These are phyloP conservation scores for Psophia crepitans DNA, from an alignment of 2,113 vertebrate genomes.

Conservation along the genomic window DNA sequence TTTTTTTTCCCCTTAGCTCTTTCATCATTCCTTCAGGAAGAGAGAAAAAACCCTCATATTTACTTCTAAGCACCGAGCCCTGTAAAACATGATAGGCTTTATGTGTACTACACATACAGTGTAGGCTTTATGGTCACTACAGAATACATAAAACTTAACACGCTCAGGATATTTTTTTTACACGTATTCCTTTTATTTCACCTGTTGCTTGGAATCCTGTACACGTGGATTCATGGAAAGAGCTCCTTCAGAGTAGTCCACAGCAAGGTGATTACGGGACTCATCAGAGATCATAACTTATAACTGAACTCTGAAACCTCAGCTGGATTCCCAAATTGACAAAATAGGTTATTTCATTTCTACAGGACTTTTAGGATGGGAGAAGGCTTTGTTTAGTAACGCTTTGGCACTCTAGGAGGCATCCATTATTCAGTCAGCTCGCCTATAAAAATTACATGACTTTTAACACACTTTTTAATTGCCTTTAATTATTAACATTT, in stretches of 20 bases:
- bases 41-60: neutral
- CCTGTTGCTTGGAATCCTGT: neutral
- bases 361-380: neutral
- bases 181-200: neutral
- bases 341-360: neutral
- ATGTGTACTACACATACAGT: too few species aligned
- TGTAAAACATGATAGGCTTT: neutral
- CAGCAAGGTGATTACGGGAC: neutral
- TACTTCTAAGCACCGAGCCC: neutral
- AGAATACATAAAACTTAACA: neutral
- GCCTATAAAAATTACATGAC: conserved; percentile 79
- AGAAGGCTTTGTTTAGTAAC: neutral
- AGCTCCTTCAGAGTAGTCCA: neutral
- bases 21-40: neutral
- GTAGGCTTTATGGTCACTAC: neutral
- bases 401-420: neutral
- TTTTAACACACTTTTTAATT: conserved; percentile 81
- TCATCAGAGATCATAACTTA: neutral
- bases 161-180: neutral
- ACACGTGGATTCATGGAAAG: neutral
- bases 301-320: neutral
- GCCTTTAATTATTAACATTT: conserved; percentile 80
- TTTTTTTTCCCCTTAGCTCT: neutral
- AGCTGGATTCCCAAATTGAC: neutral
- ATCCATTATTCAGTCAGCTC: conserved; percentile 68